These are phyloP conservation scores for Patella depressa DNA, from an alignment of 2,888 invertebrate species.

Conservation along the genomic window DNA sequence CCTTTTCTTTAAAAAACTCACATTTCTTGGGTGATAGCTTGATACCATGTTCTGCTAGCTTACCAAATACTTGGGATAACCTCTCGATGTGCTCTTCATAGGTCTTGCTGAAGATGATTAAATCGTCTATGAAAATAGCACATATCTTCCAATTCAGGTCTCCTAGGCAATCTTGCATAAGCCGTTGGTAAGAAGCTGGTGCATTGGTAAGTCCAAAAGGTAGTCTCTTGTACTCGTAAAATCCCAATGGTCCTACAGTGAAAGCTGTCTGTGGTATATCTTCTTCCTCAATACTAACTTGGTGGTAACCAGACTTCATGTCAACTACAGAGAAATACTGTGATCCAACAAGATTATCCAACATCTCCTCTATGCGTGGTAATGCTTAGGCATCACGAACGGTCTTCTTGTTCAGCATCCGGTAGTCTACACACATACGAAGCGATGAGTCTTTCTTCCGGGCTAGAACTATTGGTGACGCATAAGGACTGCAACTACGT, in stretches of 20 bases:
- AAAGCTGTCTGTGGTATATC: neutral
- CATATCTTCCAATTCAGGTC: neutral
- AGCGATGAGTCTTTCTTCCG: conserved; percentile 16
- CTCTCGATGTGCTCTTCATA: neutral
- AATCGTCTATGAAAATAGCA: conserved; percentile 2
- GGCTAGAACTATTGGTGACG: conserved; percentile 19
- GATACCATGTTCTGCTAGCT: neutral
- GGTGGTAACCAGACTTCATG: neutral
- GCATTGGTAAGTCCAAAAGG: neutral
- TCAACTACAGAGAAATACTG: conserved; percentile 6
- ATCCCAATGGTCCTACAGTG: neutral
- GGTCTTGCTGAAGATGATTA: neutral
- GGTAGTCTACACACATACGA: conserved; percentile 20
- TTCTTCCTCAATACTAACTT: neutral
- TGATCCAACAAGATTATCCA: conserved; percentile 16
- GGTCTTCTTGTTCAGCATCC: conserved; percentile 18
- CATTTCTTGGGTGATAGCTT: conserved; percentile 2
- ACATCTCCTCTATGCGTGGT: conserved; percentile 19
- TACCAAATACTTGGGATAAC: too few relatives aligned
- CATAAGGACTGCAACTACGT: neutral
- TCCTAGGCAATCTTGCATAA: conserved; percentile 1
- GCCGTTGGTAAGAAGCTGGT: neutral
- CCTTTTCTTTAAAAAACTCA: neutral
- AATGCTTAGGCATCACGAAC: conserved; percentile 17
- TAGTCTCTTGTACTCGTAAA: neutral